Evolutionary conservation across 2,797 vertebrate species (phyloP), one percentile per base, ranked within the genome.

Genomic region (Cirrhinus molitorella): DNA sequence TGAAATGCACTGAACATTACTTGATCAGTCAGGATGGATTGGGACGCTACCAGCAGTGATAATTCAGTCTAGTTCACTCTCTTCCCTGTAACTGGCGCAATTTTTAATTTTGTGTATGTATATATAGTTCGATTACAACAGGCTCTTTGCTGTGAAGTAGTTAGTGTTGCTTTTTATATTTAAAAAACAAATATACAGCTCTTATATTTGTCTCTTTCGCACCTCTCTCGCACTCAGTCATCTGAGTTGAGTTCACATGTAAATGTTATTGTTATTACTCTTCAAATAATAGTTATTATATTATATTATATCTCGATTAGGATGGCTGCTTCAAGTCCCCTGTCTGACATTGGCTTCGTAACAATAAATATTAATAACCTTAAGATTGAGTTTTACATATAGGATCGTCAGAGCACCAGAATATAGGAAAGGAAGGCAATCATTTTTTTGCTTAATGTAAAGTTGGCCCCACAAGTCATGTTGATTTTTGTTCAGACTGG

Each of bases 31-130:
- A 87, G 79, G 83, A 87, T 89, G 85, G 79, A 71, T n/a, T 0
- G 28, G 86, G 91, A 88, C 85, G 65, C 85, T 72, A 85, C 91
- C 94, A 93, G 92, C 92, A 83, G 90, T 91, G 87, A 91, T 93
- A 77, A 91, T 93, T 95, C 89, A 92, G 92, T 94, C 92, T 94
- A 94, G 94, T 95, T 94, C 91, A 91, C 93, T 40, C n/a, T 87
- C 85, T 83, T 88, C 77, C 85, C 59, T 55, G 79, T 90, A 88
- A 87, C 79, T 82, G 85, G 79, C 34, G 0, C 66, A 53, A 72
- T 88, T 86, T 91, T 91, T 88, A 51, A 73, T 86, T 63, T 88
- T 89, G 87, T 92, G 87, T 70, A 88, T 91, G 91, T 88, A 91
- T 88, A 90, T 86, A 88, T 86, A 85, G 68, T 89, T 87, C 86